Evolutionary conservation across 2,113 vertebrate species (phyloP).

Genomic region (Carollia perspicillata): DNA sequence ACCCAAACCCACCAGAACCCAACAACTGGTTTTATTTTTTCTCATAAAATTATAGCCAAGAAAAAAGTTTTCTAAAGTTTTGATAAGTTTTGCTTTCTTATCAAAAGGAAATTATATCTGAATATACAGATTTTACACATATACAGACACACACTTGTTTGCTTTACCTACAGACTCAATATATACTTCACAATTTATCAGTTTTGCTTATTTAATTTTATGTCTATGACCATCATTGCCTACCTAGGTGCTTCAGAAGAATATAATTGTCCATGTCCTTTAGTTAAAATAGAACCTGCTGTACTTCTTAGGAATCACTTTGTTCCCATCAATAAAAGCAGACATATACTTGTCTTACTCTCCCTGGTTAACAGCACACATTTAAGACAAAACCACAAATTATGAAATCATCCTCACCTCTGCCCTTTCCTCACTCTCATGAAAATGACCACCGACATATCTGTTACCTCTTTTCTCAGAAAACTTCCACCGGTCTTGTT

Average conservation of each 20-base stretch:
- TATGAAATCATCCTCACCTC: not conserved
- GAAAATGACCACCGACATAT: not conserved
- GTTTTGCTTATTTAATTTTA: not conserved
- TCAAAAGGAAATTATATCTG: not conserved
- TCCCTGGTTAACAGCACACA: not conserved
- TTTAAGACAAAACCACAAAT: not conserved
- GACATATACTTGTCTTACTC: not conserved
- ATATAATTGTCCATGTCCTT: not conserved
- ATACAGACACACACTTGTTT: not conserved
- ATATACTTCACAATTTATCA: not conserved
- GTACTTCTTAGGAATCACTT: not conserved
- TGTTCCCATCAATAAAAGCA: not conserved
- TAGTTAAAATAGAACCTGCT: not conserved
- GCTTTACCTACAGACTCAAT: not conserved
- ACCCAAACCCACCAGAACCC: too few species aligned
- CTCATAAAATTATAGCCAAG: too few species aligned
- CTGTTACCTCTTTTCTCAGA: not conserved
- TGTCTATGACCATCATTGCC: not conserved
- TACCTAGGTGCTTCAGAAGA: not conserved
- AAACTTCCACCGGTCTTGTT: not conserved
- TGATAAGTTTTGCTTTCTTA: not conserved
- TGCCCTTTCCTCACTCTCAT: not conserved
- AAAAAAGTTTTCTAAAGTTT: too few species aligned
- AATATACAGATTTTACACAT: not conserved
- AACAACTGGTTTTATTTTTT: too few species aligned